Evolutionary conservation across 2,888 invertebrate species (phyloP), one percentile per base, ranked within the genome.

Genomic region (Cheilosia vernalis): DNA sequence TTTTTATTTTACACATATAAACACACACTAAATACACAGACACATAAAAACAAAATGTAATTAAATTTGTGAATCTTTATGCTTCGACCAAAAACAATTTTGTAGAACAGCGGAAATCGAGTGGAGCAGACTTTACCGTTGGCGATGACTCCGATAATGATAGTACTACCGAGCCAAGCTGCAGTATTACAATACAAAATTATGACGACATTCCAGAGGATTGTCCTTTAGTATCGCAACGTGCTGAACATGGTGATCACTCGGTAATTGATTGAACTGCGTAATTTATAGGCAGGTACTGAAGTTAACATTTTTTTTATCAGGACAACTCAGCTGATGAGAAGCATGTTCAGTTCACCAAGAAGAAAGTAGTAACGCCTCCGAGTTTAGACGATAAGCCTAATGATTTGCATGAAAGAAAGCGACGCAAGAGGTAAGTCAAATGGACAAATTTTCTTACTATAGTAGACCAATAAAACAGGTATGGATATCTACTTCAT

Each of bases 321-420:
- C 21, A 64, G 89, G 92, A 92, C 58, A 91, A 91, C 56, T 92
- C 92, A 74, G 89, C 88, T 61, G 92, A 92, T 73, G 92, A 90
- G 72, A 92, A 93, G 87, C 93, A 93, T 87, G 94, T 94, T 60
- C 93, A 93, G 88, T 94, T 94, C 88, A 90, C 91, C 53, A 89
- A 89, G 88, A 90, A 89, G 89, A 89, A 89, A 83, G 91, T 91
- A 87, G 92, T 92, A 70, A 89, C 90, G 21, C 89, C 90, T 76
- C 91, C 92, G 79, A 91, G 88, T 87, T 86, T 90, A 87, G 91
- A 90, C 88, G 92, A 91, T 84, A 91, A 91, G 88, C 90, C 91
- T 86, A 89, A 89, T 88, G 91, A 92, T 89, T 89, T 89, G 88
- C 91, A 92, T 88, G 93, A 93, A 87, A 92, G 93, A 87, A 93